Conservation (phyloP, 2,113 vertebrate genomes). For the Prochilodus magdalenae region DNA sequence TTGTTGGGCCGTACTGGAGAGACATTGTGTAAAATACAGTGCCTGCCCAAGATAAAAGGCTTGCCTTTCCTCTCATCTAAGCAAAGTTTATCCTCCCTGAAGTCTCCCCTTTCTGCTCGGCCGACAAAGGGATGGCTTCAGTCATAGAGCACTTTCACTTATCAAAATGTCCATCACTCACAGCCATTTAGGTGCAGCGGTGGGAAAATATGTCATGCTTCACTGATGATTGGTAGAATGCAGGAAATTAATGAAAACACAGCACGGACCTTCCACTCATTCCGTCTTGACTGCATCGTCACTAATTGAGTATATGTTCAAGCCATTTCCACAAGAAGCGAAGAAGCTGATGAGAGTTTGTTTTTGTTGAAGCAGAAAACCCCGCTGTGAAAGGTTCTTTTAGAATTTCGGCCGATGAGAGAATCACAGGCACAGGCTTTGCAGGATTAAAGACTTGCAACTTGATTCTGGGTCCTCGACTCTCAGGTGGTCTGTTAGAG, state of each 20-base stretch:
- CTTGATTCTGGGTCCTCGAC: conserved; percentile 43
- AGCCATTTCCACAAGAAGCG: neutral
- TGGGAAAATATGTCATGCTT: conserved; percentile 39
- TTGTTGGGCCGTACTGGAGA: conserved; percentile 68
- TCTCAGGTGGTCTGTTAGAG: conserved; percentile 48
- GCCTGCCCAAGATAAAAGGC: conserved; percentile 69
- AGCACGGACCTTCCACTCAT: neutral
- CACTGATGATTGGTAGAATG: neutral
- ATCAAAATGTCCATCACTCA: conserved; percentile 62
- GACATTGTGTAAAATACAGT: conserved; percentile 68
- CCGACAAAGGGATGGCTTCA: conserved; percentile 66
- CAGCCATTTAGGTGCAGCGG: conserved; percentile 48
- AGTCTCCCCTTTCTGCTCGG: conserved; percentile 62
- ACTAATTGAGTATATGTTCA: neutral
- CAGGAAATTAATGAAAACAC: neutral
- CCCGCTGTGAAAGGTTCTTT: neutral
- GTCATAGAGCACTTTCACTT: conserved; percentile 56
- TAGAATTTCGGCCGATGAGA: neutral
- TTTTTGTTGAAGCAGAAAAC: neutral
- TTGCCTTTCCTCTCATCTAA: conserved; percentile 67
- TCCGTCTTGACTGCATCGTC: neutral
- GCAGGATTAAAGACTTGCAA: conserved; percentile 51
- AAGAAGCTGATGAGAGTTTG: neutral
- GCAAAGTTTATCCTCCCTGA: conserved; percentile 70
- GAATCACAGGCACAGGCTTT: conserved; percentile 44